A percentile compares a stretch with the other conserved stretches of the same genome.
Conservation (phyloP, 2,888 invertebrate genomes). For the Orthosia gracilis region DNA sequence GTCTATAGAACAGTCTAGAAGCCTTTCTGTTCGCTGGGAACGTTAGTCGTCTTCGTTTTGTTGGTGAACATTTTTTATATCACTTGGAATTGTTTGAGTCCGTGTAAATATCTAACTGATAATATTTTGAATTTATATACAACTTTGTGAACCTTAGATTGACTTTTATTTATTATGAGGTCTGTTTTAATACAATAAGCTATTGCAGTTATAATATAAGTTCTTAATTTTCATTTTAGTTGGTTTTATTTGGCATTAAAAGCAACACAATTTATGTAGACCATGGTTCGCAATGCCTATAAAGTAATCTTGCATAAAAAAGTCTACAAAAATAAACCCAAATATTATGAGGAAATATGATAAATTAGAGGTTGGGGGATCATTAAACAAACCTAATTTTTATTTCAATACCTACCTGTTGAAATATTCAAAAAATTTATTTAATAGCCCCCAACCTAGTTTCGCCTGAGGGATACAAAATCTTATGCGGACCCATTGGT, state of each 20-base stretch:
- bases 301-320: constrained; percentile 44
- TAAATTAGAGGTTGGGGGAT: constrained; percentile 74
- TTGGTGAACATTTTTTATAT: background rate
- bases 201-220: background rate
- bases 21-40: constrained; percentile 6
- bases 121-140: background rate
- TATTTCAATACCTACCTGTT: constrained; percentile 70
- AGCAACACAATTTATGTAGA: too few relatives aligned
- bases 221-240: background rate
- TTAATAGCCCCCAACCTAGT: constrained; percentile 74
- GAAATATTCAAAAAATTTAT: constrained; percentile 75
- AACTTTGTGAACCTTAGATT: background rate
- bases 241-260: background rate
- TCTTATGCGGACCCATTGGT: constrained; percentile 29
- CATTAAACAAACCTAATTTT: constrained; percentile 76
- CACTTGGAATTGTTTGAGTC: background rate
- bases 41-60: constrained; percentile 2
- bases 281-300: background rate
- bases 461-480: constrained; percentile 71
- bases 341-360: constrained; percentile 73
- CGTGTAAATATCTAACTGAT: background rate
- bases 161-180: background rate
- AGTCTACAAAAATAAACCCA: constrained; percentile 61
- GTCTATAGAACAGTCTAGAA: constrained; percentile 46
- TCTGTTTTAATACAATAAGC: background rate